These are phyloP conservation scores for Arvicanthis niloticus DNA, from an alignment of 2,113 vertebrate genomes.

Conservation along the genomic window DNA sequence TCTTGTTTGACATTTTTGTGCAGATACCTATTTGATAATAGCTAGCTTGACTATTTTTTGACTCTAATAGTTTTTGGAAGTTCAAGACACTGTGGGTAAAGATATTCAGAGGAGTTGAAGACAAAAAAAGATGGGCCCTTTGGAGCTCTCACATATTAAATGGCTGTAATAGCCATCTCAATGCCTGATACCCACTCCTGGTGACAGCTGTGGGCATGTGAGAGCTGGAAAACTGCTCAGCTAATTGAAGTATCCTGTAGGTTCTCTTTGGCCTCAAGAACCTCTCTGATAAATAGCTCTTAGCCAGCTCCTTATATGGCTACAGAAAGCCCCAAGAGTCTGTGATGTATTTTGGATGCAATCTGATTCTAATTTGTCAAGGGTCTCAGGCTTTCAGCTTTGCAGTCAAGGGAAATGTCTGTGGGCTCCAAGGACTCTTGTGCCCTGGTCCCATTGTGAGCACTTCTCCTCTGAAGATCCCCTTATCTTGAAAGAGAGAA, in stretches of 20 bases:
- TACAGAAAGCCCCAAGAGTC: slow-evolving; percentile 35
- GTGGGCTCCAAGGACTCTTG: slow-evolving; percentile 34
- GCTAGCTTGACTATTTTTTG: slow-evolving; percentile 24
- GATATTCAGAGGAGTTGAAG: not conserved
- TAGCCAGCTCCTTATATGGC: slow-evolving; percentile 80
- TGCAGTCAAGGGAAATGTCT: slow-evolving; percentile 3
- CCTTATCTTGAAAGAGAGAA: slow-evolving; percentile 74
- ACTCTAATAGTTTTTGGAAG: slow-evolving; percentile 34
- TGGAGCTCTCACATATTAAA: not conserved
- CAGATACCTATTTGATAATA: slow-evolving; percentile 15
- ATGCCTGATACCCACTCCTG: not conserved
- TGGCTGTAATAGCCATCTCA: not conserved
- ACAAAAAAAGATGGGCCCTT: not conserved
- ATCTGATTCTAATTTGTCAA: slow-evolving; percentile 72
- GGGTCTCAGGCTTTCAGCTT: slow-evolving; percentile 36
- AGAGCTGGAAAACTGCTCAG: slow-evolving; percentile 36
- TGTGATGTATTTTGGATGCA: slow-evolving; percentile 75
- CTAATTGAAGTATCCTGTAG: slow-evolving; percentile 55
- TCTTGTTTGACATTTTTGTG: slow-evolving; percentile 17
- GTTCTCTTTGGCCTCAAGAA: slow-evolving; percentile 73
- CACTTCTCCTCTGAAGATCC: slow-evolving; percentile 67
- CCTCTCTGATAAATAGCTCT: slow-evolving; percentile 73
- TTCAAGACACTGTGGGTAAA: slow-evolving; percentile 32
- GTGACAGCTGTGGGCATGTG: slow-evolving; percentile 58
- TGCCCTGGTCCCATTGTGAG: not conserved